phyloP scores from a whole-genome alignment of 23 tunicate species.

The Diplosoma virens region DNA sequence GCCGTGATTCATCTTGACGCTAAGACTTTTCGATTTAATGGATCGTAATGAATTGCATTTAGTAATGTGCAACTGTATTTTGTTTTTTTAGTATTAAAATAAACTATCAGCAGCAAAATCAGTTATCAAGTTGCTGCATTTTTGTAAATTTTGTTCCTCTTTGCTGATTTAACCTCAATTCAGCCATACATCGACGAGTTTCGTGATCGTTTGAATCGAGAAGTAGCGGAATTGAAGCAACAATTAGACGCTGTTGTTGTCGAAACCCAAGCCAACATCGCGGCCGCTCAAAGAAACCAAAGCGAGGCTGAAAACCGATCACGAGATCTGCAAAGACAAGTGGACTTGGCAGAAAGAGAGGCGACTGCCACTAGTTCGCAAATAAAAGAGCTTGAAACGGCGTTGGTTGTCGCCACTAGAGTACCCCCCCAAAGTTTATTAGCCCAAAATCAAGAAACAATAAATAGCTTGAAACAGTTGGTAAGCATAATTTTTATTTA shows the following conservation, averaged over 20 bases:
- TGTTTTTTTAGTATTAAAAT: no score
- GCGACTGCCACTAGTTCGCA: not conserved
- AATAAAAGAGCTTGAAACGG: conserved; percentile 21
- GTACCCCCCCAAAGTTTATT: not conserved
- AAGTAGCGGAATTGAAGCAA: conserved; percentile 6
- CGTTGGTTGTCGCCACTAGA: conserved; percentile 29
- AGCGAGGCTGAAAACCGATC: conserved; percentile 2
- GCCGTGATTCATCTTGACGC: no score
- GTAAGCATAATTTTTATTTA: conserved; percentile 1
- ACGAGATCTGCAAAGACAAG: not conserved
- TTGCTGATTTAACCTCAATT: no score
- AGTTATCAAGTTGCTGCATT: no score
- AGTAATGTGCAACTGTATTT: no score
- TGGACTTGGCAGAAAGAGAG: not conserved
- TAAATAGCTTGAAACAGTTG: not conserved
- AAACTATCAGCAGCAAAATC: no score
- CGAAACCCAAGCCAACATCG: not conserved
- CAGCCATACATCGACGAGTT: conserved; percentile 2
- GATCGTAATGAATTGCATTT: no score
- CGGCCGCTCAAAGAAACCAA: not conserved
- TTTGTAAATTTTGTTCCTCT: no score
- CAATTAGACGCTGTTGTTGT: not conserved
- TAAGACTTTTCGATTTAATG: no score
- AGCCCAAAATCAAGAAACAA: conserved; percentile 17
- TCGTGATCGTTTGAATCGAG: not conserved